A percentile compares a stretch with the other conserved stretches of the same genome.
These are phyloP conservation scores for Apodemia hepburni DNA, from an alignment of 2,888 invertebrate genomes.

Conservation along the genomic window DNA sequence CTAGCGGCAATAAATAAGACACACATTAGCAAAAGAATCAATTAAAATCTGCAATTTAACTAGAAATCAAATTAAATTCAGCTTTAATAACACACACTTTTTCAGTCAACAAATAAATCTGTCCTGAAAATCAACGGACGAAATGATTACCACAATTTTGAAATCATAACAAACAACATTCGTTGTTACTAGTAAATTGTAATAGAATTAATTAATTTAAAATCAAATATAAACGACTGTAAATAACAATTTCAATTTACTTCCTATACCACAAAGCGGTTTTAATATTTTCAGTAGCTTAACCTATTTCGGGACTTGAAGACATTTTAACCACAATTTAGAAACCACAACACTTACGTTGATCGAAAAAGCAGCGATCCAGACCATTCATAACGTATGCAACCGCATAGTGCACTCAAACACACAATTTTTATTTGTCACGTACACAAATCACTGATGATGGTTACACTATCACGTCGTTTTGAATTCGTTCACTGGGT, in stretches of 20 bases:
- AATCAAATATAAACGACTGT: background rate
- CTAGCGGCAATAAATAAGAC: background rate
- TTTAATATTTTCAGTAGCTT: background rate
- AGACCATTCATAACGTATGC: constrained; percentile 78
- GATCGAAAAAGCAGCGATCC: constrained; percentile 80
- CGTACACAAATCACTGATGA: constrained; percentile 61
- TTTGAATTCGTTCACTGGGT: constrained; percentile 68
- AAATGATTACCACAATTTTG: background rate
- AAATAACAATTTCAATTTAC: background rate
- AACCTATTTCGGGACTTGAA: constrained; percentile 1
- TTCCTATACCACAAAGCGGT: background rate
- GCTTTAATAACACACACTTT: background rate
- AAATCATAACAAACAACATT: background rate
- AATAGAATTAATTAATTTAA: background rate
- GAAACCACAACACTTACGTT: constrained; percentile 65
- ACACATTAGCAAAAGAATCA: background rate
- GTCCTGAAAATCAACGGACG: background rate
- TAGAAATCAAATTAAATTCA: background rate
- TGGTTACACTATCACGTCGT: constrained; percentile 72
- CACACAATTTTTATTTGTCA: constrained; percentile 58
- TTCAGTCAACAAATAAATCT: too few relatives aligned
- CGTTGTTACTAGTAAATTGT: background rate
- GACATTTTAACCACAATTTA: constrained; percentile 38
- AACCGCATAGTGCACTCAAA: constrained; percentile 74
- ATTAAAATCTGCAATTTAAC: background rate